Conservation (phyloP, 2,888 invertebrate species). For the Aricia artaxerxes region DNA sequence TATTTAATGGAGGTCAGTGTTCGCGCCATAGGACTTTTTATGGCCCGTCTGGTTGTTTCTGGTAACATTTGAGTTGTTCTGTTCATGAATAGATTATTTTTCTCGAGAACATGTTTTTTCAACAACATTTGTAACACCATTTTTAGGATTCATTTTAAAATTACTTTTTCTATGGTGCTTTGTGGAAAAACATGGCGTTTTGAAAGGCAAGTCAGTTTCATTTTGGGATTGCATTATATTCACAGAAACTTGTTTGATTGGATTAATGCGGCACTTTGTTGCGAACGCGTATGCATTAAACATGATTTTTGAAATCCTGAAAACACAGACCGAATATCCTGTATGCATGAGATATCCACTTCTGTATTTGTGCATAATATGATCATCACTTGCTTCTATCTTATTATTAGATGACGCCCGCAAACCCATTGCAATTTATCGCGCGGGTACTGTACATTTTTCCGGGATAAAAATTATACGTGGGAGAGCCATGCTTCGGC, state of each 20-base stretch:
- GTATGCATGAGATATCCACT: background rate
- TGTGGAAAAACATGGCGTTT: constrained; percentile 22
- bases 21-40: background rate
- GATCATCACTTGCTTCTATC: too few species aligned
- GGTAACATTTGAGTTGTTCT: background rate
- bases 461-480: too few species aligned
- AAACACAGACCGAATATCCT: background rate
- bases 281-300: background rate
- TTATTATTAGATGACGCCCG: too few species aligned
- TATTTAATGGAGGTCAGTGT: too few species aligned
- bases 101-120: background rate
- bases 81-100: background rate
- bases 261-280: constrained; percentile 8
- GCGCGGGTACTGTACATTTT: too few species aligned
- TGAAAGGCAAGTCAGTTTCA: constrained; percentile 4
- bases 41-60: background rate
- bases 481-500: too few species aligned
- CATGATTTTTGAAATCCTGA: constrained; percentile 6
- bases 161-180: constrained; percentile 12
- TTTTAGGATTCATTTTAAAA: constrained; percentile 8
- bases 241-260: constrained; percentile 11
- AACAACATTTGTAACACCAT: background rate
- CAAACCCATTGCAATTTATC: too few species aligned
- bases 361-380: background rate
- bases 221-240: constrained; percentile 13